Evolutionary conservation across 2,888 invertebrate genomes (phyloP).

Genomic region (Drosophila meridionalis): DNA sequence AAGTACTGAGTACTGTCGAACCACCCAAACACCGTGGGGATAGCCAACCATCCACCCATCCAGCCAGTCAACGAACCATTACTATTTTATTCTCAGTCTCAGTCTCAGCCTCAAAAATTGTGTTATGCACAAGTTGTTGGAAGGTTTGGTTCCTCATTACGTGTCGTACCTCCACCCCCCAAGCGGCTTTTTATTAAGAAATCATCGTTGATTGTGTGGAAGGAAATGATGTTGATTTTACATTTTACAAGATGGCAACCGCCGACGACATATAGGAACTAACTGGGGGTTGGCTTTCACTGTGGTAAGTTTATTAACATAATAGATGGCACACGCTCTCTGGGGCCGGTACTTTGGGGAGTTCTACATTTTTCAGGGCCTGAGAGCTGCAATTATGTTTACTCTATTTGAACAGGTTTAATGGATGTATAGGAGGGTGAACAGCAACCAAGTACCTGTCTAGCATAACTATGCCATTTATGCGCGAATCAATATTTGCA

Average conservation of each 20-base stretch:
- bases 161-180: not conserved
- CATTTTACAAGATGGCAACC: constrained; percentile 62
- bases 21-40: constrained; percentile 30
- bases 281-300: constrained; percentile 40
- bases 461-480: constrained; percentile 10
- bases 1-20: constrained; percentile 49
- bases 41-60: constrained; percentile 29
- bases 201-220: constrained; percentile 80
- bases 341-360: constrained; percentile 50
- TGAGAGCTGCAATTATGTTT: constrained; percentile 45
- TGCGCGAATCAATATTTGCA: constrained; percentile 38
- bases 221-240: constrained; percentile 79
- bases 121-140: constrained; percentile 66
- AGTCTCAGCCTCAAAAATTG: constrained; percentile 57
- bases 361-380: not conserved
- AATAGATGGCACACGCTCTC: constrained; percentile 65
- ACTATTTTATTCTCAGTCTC: constrained; percentile 59
- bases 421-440: constrained; percentile 37
- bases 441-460: constrained; percentile 27
- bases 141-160: constrained; percentile 45
- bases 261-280: constrained; percentile 34
- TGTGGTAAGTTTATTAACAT: constrained; percentile 72
- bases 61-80: constrained; percentile 72
- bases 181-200: constrained; percentile 74
- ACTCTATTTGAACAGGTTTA: constrained; percentile 54